Conservation (phyloP, 2,113 vertebrate species). For the Eolophus roseicapilla region DNA sequence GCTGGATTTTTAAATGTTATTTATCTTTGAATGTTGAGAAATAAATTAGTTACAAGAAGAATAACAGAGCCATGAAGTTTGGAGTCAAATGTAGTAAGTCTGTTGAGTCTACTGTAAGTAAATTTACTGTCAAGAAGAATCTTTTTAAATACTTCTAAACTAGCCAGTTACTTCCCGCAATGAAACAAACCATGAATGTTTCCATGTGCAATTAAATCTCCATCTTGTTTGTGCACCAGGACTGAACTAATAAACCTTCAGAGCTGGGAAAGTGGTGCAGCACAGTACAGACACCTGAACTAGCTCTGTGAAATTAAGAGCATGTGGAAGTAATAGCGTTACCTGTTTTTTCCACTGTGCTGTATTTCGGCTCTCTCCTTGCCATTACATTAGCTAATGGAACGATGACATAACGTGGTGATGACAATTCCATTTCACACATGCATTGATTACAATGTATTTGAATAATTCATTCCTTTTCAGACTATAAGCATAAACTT, state of each 20-base stretch:
- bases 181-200: neutral
- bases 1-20: neutral
- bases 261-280: neutral
- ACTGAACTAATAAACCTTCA: neutral
- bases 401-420: neutral
- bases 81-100: neutral
- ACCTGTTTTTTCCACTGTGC: neutral
- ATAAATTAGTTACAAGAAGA: neutral
- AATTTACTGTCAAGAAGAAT: neutral
- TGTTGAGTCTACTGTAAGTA: neutral
- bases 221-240: neutral
- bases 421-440: conserved; percentile 9
- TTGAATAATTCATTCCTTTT: neutral
- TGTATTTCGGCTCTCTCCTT: neutral
- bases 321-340: neutral
- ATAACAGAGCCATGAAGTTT: neutral
- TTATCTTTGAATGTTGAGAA: neutral
- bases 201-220: neutral
- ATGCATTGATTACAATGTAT: neutral
- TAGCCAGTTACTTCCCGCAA: neutral
- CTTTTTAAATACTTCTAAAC: neutral
- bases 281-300: neutral
- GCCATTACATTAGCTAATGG: neutral
- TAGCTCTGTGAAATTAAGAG: neutral
- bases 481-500: neutral